These are phyloP conservation scores for Pollenia amentaria DNA, from an alignment of 2,888 invertebrate genomes.

Conservation along the genomic window DNA sequence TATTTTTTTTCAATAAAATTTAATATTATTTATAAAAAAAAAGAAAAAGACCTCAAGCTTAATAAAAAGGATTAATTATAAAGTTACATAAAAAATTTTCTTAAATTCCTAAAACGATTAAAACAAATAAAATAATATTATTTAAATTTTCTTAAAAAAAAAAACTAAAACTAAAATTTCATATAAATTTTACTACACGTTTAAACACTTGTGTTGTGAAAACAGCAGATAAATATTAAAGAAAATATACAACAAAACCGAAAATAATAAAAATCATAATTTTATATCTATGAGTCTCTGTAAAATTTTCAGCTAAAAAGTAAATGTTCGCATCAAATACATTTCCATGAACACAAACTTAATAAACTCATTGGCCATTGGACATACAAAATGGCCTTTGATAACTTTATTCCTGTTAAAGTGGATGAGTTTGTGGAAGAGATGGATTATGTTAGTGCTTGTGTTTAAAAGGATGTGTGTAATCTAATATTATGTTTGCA, in stretches of 20 bases:
- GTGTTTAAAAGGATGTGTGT: neutral
- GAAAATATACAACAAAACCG: neutral
- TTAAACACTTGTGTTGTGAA: no score
- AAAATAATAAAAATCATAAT: neutral
- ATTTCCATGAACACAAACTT: neutral
- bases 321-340: neutral
- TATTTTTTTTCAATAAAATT: no score
- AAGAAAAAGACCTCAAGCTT: no score
- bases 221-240: no score
- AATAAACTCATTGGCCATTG: slow-evolving; percentile 8
- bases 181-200: no score
- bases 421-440: neutral
- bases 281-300: neutral
- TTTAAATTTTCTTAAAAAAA: no score
- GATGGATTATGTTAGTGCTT: neutral
- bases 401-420: neutral
- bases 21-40: no score
- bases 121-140: no score
- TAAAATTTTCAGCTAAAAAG: neutral
- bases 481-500: slow-evolving; percentile 16
- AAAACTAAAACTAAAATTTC: no score
- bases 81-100: no score
- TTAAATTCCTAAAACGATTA: no score
- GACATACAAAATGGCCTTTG: neutral
- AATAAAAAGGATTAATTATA: no score